These are phyloP conservation scores for Eclectus roratus DNA, from an alignment of 2,113 vertebrate species.

Conservation along the genomic window DNA sequence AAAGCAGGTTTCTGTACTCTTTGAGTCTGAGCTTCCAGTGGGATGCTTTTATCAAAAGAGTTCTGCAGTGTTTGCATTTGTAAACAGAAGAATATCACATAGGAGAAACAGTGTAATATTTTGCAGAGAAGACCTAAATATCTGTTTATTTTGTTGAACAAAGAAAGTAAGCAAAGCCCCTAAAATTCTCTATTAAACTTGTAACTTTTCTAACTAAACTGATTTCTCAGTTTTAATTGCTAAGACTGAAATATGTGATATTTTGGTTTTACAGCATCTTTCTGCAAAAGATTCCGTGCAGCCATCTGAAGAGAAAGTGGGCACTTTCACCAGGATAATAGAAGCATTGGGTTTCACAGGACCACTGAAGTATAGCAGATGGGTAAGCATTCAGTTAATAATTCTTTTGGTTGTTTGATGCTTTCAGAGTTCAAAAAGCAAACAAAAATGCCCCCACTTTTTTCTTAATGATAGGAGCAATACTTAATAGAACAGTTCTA, in stretches of 20 bases:
- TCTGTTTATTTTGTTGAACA: background rate
- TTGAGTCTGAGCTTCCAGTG: background rate
- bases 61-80: background rate
- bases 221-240: background rate
- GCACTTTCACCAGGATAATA: constrained; percentile 90
- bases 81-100: background rate
- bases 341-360: constrained; percentile 97
- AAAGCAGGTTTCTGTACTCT: background rate
- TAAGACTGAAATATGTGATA: background rate
- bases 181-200: background rate
- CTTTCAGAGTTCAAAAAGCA: background rate
- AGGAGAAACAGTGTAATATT: background rate
- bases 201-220: background rate
- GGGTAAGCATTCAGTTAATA: constrained; percentile 77
- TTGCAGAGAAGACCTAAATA: background rate
- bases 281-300: constrained; percentile 81
- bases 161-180: background rate
- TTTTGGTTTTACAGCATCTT: constrained; percentile 68
- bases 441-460: accelerated
- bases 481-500: background rate
- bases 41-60: background rate
- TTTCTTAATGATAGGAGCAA: background rate
- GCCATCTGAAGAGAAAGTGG: constrained; percentile 87
- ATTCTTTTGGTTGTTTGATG: background rate
- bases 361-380: constrained; percentile 96